These are phyloP conservation scores for Zoanthus sociatus DNA, from an alignment of 92 coral and sea anemone species.

Conservation along the genomic window DNA sequence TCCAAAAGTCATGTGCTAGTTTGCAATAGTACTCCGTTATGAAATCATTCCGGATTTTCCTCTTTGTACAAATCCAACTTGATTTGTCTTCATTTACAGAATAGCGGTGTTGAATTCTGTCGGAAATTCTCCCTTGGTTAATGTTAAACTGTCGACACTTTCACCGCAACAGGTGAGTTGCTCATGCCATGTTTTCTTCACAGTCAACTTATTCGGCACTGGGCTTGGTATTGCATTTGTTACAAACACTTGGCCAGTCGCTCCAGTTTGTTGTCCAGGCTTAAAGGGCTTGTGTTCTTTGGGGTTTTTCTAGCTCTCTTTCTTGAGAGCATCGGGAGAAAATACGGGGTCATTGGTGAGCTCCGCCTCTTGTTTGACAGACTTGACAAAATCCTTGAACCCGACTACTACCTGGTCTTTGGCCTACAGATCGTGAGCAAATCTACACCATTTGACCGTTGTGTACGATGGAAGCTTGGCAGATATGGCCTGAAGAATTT, in stretches of 20 bases:
- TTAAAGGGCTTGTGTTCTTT: too few relatives aligned
- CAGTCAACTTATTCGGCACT: too few relatives aligned
- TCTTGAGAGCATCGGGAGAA: too few relatives aligned
- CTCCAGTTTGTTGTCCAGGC: too few relatives aligned
- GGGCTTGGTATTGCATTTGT: too few relatives aligned
- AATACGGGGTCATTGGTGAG: too few relatives aligned
- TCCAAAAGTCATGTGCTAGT: conserved; percentile 3
- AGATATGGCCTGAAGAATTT: conserved; percentile 31
- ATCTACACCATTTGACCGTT: conserved; percentile 61
- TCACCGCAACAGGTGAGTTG: too few relatives aligned
- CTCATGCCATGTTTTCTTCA: too few relatives aligned
- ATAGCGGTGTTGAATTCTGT: background rate
- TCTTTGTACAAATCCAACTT: background rate
- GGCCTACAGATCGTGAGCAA: conserved; percentile 58
- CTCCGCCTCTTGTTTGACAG: too few relatives aligned
- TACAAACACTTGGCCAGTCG: too few relatives aligned
- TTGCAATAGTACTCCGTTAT: background rate
- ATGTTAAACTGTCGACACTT: too few relatives aligned
- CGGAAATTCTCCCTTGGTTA: background rate
- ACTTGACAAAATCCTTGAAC: conserved; percentile 51
- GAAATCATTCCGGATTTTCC: conserved; percentile 2
- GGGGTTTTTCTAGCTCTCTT: too few relatives aligned
- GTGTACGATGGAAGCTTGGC: conserved; percentile 61
- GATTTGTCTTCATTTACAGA: background rate
- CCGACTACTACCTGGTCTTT: conserved; percentile 28